Percentiles rank a stretch among this genome's conserved stretches.
Evolutionary conservation across 2,888 invertebrate species (phyloP).

Genomic region (Meghimatium bilineatum): DNA sequence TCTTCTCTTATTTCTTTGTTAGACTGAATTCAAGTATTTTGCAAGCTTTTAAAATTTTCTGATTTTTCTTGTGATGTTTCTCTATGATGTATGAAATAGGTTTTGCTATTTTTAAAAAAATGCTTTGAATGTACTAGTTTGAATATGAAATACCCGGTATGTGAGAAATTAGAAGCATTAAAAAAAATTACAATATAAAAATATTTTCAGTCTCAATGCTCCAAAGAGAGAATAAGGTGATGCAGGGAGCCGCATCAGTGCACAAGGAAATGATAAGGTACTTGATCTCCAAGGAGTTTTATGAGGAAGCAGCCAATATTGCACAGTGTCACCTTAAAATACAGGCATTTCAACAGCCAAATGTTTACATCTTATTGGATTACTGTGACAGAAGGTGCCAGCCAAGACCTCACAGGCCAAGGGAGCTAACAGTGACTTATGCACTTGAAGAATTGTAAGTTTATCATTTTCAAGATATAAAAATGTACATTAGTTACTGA

Average conservation of each 20-base stretch:
- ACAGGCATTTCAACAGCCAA: conserved; percentile 12
- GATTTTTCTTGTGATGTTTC: too few relatives aligned
- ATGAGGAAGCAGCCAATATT: conserved; percentile 51
- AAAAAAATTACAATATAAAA: not conserved
- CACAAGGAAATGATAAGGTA: conserved; percentile 54
- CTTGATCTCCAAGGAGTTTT: conserved; percentile 42
- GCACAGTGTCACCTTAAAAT: conserved; percentile 44
- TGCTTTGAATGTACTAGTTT: not conserved
- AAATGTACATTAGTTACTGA: not conserved
- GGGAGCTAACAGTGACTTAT: conserved; percentile 55
- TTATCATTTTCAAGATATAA: not conserved
- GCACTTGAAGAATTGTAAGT: conserved; percentile 52
- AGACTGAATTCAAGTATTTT: too few relatives aligned
- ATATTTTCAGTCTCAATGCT: conserved; percentile 47
- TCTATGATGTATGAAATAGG: not conserved
- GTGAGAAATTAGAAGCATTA: not conserved
- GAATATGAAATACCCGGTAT: too few relatives aligned
- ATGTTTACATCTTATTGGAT: conserved; percentile 49
- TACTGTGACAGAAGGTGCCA: conserved; percentile 35
- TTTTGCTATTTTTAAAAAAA: not conserved
- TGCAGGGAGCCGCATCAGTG: conserved; percentile 46
- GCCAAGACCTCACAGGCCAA: conserved; percentile 43
- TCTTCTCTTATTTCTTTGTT: too few relatives aligned
- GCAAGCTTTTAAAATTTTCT: too few relatives aligned
- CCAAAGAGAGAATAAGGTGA: conserved; percentile 36